Evolutionary conservation across 2,888 invertebrate species (phyloP), one percentile per base, ranked within the genome.

Genomic region (Nysson spinosus): DNA sequence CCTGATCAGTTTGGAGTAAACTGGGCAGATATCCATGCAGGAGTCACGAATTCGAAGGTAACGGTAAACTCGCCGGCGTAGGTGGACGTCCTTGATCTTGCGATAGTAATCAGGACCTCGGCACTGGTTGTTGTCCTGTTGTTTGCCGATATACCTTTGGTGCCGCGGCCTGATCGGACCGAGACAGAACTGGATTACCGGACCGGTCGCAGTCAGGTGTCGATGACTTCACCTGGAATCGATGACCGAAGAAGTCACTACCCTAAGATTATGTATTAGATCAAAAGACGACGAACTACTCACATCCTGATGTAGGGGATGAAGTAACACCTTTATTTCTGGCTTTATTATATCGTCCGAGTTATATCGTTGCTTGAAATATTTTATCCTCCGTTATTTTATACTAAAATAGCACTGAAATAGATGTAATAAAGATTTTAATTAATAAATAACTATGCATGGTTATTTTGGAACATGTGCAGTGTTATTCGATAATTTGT

Each of bases 211-310:
- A 69, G 66, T 68, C 64, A 69, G 61, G 74, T 69, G 69, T 76
- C 75, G 72, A 76, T 74, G 75, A 75, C 75, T 75, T 72, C 58
- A 68, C 50, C 55, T 51, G 63, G 69, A 75, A 71, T 73, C 72
- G 71, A 72, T 69, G 72, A 75, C 68, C 71, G 57, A 54, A 56
- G 63, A 30, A 55, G 49, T 57, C 47, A 51, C 24, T 55, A 39
- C 20, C 49, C 46, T 39, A 19, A 35, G 22, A 44, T 50, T 40
- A 40, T 30, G 24, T 17, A 28, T 47, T 20, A 20, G 7, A 24
- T n/a, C n/a, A n/a, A n/a, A n/a, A n/a, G n/a, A n/a, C n/a, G n/a
- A n/a, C n/a, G n/a, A n/a, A n/a, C n/a, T n/a, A n/a, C n/a, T n/a
- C n/a, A n/a, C n/a, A n/a, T n/a, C n/a, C n/a, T n/a, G n/a, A n/a